phyloP scores from a whole-genome alignment of 2,113 vertebrate genomes.

The human region GRCh38 chr12:5147001-5147500 shows the following conservation, averaged over 20 bases:
- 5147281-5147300: background rate
- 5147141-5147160: background rate
- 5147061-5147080: no score
- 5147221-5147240: background rate
- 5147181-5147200: background rate
- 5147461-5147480: background rate
- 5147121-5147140: background rate
- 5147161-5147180: background rate
- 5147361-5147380: background rate
- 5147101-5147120: background rate
- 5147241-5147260: background rate
- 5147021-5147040: no score
- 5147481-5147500: background rate
- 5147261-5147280: background rate
- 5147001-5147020: no score
- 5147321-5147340: background rate
- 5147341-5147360: background rate
- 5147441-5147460: background rate
- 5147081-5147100: no score
- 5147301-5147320: background rate
- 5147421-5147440: background rate
- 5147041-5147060: no score
- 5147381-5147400: background rate
- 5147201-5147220: background rate
- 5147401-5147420: background rate